These are phyloP conservation scores for Drosophila ironensis DNA, from an alignment of 1,140 invertebrate genomes.

Conservation along the genomic window DNA sequence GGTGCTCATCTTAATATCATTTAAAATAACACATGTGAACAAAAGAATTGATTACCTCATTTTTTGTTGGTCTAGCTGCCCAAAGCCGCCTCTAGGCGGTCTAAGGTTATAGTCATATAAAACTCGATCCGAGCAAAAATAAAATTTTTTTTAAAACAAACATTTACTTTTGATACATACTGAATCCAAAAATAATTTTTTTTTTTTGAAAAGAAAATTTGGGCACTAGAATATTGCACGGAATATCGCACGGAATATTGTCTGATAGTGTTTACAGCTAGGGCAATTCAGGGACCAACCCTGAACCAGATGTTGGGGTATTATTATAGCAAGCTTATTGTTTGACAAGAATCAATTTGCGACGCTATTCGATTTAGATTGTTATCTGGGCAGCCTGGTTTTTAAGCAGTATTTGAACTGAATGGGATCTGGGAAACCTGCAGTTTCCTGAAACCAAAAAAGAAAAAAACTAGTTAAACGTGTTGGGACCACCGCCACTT, in stretches of 20 bases:
- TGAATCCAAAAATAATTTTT: too few species aligned
- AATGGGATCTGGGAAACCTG: slow-evolving; percentile 40
- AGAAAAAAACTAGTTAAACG: slow-evolving; percentile 70
- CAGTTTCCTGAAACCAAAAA: slow-evolving; percentile 64
- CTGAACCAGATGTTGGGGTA: too few species aligned
- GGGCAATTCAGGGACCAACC: too few species aligned
- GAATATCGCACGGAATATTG: too few species aligned
- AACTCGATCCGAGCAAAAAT: neutral
- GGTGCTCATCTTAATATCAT: too few species aligned
- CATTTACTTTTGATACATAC: too few species aligned
- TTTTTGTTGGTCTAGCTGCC: neutral
- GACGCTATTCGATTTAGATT: slow-evolving; percentile 16
- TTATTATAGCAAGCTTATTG: too few species aligned
- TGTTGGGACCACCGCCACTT: slow-evolving; percentile 48
- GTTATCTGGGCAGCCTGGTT: neutral
- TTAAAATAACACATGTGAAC: too few species aligned
- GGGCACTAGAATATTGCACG: too few species aligned
- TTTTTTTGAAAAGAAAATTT: too few species aligned
- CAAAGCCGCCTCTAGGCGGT: slow-evolving; percentile 5
- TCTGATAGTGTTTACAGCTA: too few species aligned
- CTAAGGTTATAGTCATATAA: slow-evolving; percentile 1
- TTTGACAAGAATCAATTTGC: slow-evolving; percentile 35
- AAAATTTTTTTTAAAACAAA: neutral
- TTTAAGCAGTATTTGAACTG: neutral
- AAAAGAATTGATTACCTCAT: neutral